phyloP scores from a whole-genome alignment of 2,113 vertebrate species.

The Neomonachus schauinslandi region DNA sequence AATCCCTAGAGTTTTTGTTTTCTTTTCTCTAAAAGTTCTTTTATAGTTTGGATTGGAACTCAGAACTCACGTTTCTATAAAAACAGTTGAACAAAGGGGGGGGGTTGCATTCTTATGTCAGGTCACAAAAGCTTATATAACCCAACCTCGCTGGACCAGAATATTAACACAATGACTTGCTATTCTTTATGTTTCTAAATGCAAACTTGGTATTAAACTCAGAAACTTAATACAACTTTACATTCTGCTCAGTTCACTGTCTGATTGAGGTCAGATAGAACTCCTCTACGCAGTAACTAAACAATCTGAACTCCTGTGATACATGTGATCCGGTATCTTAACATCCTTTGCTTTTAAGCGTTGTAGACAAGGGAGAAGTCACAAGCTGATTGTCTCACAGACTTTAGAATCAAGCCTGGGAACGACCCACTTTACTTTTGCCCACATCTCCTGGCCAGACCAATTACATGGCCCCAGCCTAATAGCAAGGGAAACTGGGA shows the following conservation, averaged over 20 bases:
- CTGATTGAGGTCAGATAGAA: background rate
- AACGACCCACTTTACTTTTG: background rate
- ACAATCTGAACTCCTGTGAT: background rate
- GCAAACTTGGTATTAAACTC: background rate
- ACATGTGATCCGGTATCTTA: background rate
- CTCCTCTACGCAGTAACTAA: background rate
- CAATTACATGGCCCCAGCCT: background rate
- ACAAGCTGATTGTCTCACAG: background rate
- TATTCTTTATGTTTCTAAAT: conserved; percentile 22
- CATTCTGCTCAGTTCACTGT: background rate
- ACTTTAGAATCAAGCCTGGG: background rate
- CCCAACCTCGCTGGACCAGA: background rate
- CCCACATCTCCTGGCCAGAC: background rate
- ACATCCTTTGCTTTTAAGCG: conserved; percentile 26
- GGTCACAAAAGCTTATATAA: background rate
- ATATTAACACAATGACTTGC: background rate
- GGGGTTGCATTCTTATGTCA: background rate
- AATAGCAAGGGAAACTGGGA: background rate
- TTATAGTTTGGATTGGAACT: conserved; percentile 15
- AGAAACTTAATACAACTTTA: background rate
- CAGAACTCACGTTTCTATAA: background rate
- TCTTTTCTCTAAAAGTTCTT: background rate
- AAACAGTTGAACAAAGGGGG: background rate
- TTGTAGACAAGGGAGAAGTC: background rate
- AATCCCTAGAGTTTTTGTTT: background rate